phyloP scores from a whole-genome alignment of 2,888 invertebrate species.

The Spodoptera picta region DNA sequence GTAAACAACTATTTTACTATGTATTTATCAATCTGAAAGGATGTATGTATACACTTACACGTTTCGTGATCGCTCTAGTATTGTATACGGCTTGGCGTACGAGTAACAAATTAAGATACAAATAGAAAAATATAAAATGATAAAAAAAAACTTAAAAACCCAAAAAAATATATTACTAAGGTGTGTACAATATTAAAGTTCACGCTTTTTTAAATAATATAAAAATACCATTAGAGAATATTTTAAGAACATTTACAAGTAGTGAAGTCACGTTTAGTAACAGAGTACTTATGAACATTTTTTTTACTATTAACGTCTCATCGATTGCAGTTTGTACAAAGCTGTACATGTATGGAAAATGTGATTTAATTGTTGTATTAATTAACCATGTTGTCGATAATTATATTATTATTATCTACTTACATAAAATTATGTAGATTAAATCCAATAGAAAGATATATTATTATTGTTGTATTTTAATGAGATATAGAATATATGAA shows the following conservation, averaged over 20 bases:
- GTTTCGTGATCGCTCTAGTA: conserved; percentile 82
- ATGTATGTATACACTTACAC: conserved; percentile 78
- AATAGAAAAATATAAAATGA: conserved; percentile 68
- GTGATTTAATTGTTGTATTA: conserved; percentile 87
- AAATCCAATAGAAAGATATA: conserved; percentile 85
- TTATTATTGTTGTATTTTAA: conserved; percentile 85
- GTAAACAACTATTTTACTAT: conserved; percentile 80
- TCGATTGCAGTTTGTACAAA: conserved; percentile 73
- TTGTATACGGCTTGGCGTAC: conserved; percentile 86
- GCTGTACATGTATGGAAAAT: conserved; percentile 80
- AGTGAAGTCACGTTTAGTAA: conserved; percentile 76
- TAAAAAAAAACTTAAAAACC: conserved; percentile 63
- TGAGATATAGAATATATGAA: conserved; percentile 77
- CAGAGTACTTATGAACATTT: conserved; percentile 81
- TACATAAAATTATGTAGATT: conserved; percentile 81
- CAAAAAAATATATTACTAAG: conserved; percentile 78
- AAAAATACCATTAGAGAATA: conserved; percentile 75
- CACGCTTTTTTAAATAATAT: conserved; percentile 74
- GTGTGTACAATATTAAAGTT: conserved; percentile 86
- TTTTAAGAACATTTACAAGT: conserved; percentile 87
- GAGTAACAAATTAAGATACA: conserved; percentile 82
- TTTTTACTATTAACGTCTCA: conserved; percentile 70
- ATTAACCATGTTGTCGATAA: conserved; percentile 80
- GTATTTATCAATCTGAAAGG: conserved; percentile 80
- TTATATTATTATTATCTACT: conserved; percentile 73